Evolutionary conservation across 2,797 vertebrate genomes (phyloP).

Genomic region (Sebastes baramenuke): DNA sequence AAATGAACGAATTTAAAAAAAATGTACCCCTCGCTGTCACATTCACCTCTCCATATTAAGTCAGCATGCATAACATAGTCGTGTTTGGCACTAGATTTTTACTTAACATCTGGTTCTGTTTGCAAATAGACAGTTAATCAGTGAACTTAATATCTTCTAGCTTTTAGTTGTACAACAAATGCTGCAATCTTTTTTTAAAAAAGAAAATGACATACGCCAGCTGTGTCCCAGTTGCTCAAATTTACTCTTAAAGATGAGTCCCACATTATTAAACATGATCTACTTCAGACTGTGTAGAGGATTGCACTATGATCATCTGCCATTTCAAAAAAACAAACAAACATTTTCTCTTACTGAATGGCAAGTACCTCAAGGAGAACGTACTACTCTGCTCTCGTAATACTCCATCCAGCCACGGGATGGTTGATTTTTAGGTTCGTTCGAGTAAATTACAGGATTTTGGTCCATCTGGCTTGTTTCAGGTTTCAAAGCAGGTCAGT

Average conservation of each 20-base stretch:
- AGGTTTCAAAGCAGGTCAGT: conserved; percentile 39
- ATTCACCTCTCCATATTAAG: conserved; percentile 8
- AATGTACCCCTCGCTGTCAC: conserved; percentile 5
- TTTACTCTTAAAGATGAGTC: conserved; percentile 45
- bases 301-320: conserved; percentile 40
- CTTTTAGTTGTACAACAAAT: conserved; percentile 38
- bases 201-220: conserved; percentile 43
- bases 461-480: conserved; percentile 70
- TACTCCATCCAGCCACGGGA: conserved; percentile 14
- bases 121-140: conserved; percentile 32
- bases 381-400: conserved; percentile 9
- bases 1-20: conserved; percentile 36
- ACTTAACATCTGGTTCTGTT: conserved; percentile 38
- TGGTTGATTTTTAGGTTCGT: conserved; percentile 14
- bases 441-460: conserved; percentile 60
- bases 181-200: conserved; percentile 36
- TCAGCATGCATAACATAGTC: conserved; percentile 38
- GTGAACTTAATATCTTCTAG: conserved; percentile 4
- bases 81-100: conserved; percentile 77
- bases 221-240: conserved; percentile 41
- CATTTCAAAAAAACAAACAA: conserved; percentile 2
- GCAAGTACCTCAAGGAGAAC: conserved; percentile 46
- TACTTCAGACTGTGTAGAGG: conserved; percentile 39
- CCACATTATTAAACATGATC: conserved; percentile 41
- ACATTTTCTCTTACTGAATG: background rate